Conservation (phyloP, 92 coral and sea anemone genomes). For the Actinostola sp. region DNA sequence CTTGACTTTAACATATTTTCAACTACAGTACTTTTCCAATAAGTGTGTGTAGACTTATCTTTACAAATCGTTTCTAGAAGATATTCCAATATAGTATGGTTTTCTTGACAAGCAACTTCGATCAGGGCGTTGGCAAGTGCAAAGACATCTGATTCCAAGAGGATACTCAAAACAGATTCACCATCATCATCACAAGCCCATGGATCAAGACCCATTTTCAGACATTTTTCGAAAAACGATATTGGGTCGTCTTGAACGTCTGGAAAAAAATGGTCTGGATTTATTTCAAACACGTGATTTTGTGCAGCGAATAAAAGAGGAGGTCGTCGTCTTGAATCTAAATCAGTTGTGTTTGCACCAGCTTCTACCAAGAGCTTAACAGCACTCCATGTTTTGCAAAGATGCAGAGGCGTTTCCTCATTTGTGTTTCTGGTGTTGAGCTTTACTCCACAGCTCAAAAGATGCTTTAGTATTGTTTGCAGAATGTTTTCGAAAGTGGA, state of each 20-base stretch:
- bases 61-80: conserved; percentile 15
- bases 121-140: background rate
- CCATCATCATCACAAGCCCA: conserved; percentile 25
- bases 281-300: background rate
- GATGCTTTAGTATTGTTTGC: background rate
- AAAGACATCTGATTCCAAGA: background rate
- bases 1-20: background rate
- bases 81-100: background rate
- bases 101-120: background rate
- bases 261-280: background rate
- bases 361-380: conserved; percentile 28
- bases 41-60: background rate
- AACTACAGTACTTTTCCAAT: conserved; percentile 19
- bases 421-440: conserved; percentile 21
- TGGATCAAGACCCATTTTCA: conserved; percentile 27
- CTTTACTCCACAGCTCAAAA: conserved; percentile 1
- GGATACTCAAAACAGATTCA: conserved; percentile 23
- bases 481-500: background rate
- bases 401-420: conserved; percentile 32
- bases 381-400: conserved; percentile 34
- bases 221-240: conserved; percentile 15
- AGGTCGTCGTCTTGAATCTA: background rate
- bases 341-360: conserved; percentile 21
- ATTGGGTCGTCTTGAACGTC: conserved; percentile 31
- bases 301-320: conserved; percentile 19